phyloP scores from a whole-genome alignment of 23 tunicate species.

The Ciona savignyi region DNA sequence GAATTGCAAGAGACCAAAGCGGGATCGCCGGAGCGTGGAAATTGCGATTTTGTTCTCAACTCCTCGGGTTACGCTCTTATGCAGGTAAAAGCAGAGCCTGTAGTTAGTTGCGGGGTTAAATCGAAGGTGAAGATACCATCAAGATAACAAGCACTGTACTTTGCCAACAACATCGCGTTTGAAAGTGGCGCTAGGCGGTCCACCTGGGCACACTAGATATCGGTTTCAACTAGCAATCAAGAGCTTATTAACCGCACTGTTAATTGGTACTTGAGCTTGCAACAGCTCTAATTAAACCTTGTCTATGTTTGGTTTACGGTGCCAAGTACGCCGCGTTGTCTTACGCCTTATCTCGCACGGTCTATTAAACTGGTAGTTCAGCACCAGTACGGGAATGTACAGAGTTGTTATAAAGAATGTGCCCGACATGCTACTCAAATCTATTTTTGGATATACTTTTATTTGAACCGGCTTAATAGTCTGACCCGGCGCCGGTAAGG shows the following conservation, averaged over 20 bases:
- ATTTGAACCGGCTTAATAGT: not conserved
- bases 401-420: too few relatives aligned
- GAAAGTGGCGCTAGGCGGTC: not conserved
- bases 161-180: not conserved
- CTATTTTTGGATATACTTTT: not conserved
- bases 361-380: not conserved
- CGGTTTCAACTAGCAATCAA: not conserved
- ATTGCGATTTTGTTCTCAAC: not conserved
- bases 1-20: not conserved
- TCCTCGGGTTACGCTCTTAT: not conserved
- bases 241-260: not conserved
- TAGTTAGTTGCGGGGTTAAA: too few relatives aligned
- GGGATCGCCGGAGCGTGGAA: not conserved
- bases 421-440: too few relatives aligned
- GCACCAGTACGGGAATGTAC: too few relatives aligned
- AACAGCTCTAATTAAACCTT: not conserved
- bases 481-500: not conserved
- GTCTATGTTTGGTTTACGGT: not conserved
- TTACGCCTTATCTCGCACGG: not conserved
- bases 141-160: not conserved
- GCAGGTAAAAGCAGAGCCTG: not conserved
- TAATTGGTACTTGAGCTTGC: not conserved
- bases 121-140: not conserved
- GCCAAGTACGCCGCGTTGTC: not conserved
- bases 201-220: not conserved